Evolutionary conservation across 2,797 vertebrate species (phyloP), one percentile per base, ranked within the genome.

Genomic region (Streptopelia turtur): DNA sequence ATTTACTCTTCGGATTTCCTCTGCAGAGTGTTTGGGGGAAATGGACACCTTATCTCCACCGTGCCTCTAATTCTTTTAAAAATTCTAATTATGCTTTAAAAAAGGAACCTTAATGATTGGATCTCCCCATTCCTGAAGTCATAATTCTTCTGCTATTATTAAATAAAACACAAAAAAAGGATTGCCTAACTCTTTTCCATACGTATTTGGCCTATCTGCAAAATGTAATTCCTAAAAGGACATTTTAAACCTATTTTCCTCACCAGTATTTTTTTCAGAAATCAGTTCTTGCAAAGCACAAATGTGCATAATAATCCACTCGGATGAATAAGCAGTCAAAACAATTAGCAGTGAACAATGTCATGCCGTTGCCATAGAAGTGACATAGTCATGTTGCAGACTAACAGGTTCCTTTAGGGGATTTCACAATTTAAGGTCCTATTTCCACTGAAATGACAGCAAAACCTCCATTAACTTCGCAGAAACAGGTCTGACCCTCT

Each of bases 331-430:
- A 76, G 70, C 71, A 84, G 61, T 61, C 85, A 74, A 85, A 96
- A 87, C 79, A 91, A 75, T 66, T 72, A 83, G 63, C 70, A 94
- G 63, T 60, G 74, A 92, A 72, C 59, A 93, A 41, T 35, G 23
- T 39, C 72, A 23, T 11, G 49, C 25, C 2, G 35, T 69, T 82
- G 21, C 72, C 78, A 79, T 47, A 87, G 77, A 87, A 79, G 13
- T 84, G 59, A 52, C 70, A 60, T 1, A 9, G 66, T n/a, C 69
- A 55, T 2, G 1, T n/a, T 72, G 53, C 70, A 66, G 39, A 33
- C 22, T 45, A 72, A 63, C 52, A 66, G 33, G 41, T 84, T 80
- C 60, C 80, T 75, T 37, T 2, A 41, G 56, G 16, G 43, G 39
- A 45, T 69, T 95, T 84, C 31, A 37, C 63, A 45, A 24, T 56